A percentile compares a stretch with the other conserved stretches of the same genome.
phyloP scores from a whole-genome alignment of 2,113 vertebrate genomes.

The Bambusicola thoracicus region DNA sequence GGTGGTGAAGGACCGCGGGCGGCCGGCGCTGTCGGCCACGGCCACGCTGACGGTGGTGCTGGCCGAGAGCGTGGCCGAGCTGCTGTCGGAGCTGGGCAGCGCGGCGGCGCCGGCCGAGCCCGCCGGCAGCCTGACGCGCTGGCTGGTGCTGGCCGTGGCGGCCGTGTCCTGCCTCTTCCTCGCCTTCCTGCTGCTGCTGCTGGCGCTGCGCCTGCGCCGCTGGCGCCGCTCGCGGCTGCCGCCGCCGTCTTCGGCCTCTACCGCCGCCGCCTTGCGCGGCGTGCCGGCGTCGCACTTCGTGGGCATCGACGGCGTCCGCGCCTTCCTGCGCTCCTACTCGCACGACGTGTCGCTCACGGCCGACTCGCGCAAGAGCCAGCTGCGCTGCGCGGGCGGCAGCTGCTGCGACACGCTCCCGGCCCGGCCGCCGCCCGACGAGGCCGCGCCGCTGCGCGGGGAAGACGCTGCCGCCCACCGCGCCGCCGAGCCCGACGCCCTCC shows the following conservation, averaged over 20 bases:
- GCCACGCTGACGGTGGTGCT: too few relatives aligned
- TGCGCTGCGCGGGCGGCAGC: not conserved
- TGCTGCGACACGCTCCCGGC: conserved; percentile 61
- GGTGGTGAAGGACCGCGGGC: too few relatives aligned
- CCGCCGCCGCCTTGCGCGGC: not conserved
- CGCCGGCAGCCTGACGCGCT: conserved; percentile 26
- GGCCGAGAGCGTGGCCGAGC: not conserved
- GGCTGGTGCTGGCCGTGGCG: conserved; percentile 11
- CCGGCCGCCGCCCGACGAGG: conserved; percentile 2
- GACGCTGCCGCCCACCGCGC: too few relatives aligned
- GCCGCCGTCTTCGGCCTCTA: too few relatives aligned
- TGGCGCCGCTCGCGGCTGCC: not conserved
- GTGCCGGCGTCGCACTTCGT: conserved; percentile 22
- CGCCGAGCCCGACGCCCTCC: too few relatives aligned
- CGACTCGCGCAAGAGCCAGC: too few relatives aligned
- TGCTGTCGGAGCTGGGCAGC: conserved; percentile 7
- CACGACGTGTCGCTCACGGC: conserved; percentile 59
- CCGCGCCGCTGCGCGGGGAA: too few relatives aligned
- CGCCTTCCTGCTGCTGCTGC: too few relatives aligned
- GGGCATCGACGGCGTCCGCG: conserved; percentile 53
- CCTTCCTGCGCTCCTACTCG: conserved; percentile 68
- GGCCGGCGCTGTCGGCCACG: too few relatives aligned
- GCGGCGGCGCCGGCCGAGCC: not conserved
- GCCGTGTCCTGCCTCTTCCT: too few relatives aligned
- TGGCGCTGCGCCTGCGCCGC: too few relatives aligned